A percentile compares a stretch with the other conserved stretches of the same genome.
Conservation (phyloP, 1,140 invertebrate genomes). For the Triops cancriformis region DNA sequence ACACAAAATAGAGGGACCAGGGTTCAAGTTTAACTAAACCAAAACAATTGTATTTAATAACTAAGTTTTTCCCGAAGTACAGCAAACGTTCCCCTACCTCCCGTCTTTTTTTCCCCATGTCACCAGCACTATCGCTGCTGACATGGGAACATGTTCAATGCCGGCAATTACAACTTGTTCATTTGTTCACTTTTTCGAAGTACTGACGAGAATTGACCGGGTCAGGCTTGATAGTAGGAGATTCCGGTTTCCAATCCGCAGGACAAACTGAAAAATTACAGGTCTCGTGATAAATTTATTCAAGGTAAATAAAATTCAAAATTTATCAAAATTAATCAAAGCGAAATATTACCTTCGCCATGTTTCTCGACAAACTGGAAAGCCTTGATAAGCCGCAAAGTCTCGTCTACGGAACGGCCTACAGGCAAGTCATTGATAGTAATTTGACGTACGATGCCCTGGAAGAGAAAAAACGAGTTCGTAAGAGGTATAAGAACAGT, state of each 20-base stretch:
- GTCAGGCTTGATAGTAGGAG: constrained; percentile 73
- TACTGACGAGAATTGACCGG: constrained; percentile 69
- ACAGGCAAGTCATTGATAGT: constrained; percentile 85
- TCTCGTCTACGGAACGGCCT: constrained; percentile 86
- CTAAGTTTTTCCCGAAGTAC: not conserved
- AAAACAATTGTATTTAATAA: too few species aligned
- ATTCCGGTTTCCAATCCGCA: constrained; percentile 71
- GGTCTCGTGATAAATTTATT: not conserved
- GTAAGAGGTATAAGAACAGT: too few species aligned
- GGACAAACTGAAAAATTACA: constrained; percentile 58
- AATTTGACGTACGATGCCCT: constrained; percentile 66
- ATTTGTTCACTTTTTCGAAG: constrained; percentile 45
- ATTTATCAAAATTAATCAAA: not conserved
- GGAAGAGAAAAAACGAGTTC: constrained; percentile 32
- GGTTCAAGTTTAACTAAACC: too few species aligned
- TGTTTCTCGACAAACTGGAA: constrained; percentile 89
- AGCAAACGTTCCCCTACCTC: not conserved
- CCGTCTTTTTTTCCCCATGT: too few species aligned
- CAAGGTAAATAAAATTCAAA: too few species aligned
- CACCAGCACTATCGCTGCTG: too few species aligned
- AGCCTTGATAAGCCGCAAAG: constrained; percentile 77
- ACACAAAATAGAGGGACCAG: too few species aligned
- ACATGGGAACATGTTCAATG: too few species aligned
- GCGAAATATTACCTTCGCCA: constrained; percentile 60
- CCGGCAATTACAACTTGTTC: not conserved